These are phyloP conservation scores for Heteromormyrus szaboi DNA, from an alignment of 2,797 vertebrate species.

Conservation along the genomic window DNA sequence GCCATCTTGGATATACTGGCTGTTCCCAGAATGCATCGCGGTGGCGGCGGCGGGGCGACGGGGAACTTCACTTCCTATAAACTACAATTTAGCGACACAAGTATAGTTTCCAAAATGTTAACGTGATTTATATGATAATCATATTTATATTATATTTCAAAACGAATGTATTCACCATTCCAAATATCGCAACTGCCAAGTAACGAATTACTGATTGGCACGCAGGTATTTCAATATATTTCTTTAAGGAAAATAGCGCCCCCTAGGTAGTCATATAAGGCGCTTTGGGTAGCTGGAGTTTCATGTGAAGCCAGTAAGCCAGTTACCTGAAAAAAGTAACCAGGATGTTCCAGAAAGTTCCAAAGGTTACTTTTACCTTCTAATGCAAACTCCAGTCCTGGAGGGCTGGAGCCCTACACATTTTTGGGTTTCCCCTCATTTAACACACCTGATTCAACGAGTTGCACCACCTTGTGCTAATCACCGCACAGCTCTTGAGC, in stretches of 20 bases:
- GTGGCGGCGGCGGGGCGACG: slow-evolving; percentile 17
- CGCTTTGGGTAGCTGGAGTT: not conserved
- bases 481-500: not conserved
- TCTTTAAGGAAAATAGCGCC: not conserved
- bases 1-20: slow-evolving; percentile 50
- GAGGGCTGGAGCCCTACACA: not conserved
- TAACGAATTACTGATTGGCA: not conserved
- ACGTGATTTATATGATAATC: not conserved
- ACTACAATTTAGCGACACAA: not conserved
- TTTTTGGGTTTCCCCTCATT: not conserved
- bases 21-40: slow-evolving; percentile 47
- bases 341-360: not conserved
- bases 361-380: not conserved
- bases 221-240: not conserved
- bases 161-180: not conserved
- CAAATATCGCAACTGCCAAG: not conserved
- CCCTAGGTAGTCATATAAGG: not conserved
- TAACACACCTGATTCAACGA: not conserved
- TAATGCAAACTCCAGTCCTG: not conserved
- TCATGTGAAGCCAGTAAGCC: not conserved
- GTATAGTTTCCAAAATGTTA: not conserved
- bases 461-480: not conserved
- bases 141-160: not conserved
- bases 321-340: not conserved
- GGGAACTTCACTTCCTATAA: slow-evolving; percentile 5